phyloP scores from a whole-genome alignment of 2,888 invertebrate species.

The Choreutis nemorana region DNA sequence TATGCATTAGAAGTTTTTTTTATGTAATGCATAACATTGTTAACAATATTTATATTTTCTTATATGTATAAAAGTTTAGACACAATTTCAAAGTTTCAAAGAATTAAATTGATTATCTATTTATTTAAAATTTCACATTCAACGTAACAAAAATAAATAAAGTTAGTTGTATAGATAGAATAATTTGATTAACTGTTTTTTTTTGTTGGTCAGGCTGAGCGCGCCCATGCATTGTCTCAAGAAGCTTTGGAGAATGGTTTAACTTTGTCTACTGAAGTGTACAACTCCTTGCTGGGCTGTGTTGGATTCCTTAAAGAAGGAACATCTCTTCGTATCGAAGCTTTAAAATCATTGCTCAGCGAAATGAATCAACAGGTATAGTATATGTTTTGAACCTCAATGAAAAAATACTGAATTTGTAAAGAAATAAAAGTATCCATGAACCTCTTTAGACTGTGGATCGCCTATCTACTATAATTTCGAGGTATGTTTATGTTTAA shows the following conservation, averaged over 20 bases:
- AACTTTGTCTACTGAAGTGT: conserved; percentile 70
- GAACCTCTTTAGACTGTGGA: neutral
- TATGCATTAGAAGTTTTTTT: conserved; percentile 1
- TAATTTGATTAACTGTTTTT: neutral
- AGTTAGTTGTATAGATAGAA: neutral
- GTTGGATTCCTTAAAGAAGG: conserved; percentile 72
- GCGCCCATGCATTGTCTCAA: conserved; percentile 69
- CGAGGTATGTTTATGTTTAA: neutral
- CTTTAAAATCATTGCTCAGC: conserved; percentile 67
- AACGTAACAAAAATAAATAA: conserved; percentile 2
- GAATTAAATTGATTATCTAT: neutral
- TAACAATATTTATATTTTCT: neutral
- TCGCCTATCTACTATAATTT: neutral
- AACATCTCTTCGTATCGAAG: conserved; percentile 68
- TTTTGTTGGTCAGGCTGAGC: conserved; percentile 55
- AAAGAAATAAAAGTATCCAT: too few species aligned
- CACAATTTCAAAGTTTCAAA: neutral
- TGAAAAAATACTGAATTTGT: neutral
- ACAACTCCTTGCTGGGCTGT: conserved; percentile 72
- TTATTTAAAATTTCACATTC: neutral
- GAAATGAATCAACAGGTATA: conserved; percentile 71
- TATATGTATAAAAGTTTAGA: neutral
- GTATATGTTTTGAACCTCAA: neutral
- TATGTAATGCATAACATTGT: neutral
- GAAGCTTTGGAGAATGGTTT: conserved; percentile 73